Evolutionary conservation across 2,113 vertebrate genomes (phyloP).

Genomic region (Fulica atra): DNA sequence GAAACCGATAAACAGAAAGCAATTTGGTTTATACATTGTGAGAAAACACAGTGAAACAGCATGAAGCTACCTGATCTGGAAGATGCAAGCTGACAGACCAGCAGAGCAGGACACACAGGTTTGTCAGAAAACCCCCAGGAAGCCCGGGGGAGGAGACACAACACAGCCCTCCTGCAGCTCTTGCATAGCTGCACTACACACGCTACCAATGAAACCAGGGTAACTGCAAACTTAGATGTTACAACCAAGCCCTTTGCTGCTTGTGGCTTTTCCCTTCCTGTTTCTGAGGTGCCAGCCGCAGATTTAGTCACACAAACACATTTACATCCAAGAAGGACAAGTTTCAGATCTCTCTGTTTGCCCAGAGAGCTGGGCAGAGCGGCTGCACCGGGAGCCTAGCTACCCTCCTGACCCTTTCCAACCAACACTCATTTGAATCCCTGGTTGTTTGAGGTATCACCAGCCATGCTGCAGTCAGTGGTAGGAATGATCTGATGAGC

Average conservation of each 20-base stretch:
- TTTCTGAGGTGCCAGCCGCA: not conserved
- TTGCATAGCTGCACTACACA: not conserved
- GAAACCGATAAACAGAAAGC: not conserved
- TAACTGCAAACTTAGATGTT: not conserved
- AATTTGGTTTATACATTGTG: not conserved
- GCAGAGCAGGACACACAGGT: not conserved
- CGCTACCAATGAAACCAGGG: not conserved
- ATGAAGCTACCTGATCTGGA: not conserved
- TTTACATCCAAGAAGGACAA: not conserved
- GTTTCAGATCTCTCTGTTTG: not conserved
- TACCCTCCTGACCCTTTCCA: not conserved
- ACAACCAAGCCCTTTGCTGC: not conserved
- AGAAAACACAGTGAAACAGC: not conserved
- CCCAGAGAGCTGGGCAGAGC: not conserved
- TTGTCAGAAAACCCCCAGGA: not conserved
- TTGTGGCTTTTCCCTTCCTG: not conserved
- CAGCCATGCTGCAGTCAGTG: not conserved
- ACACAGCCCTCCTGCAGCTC: not conserved
- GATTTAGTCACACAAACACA: fast-evolving
- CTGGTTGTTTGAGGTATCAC: not conserved
- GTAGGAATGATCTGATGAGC: not conserved
- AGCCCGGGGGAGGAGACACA: not conserved
- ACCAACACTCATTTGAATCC: not conserved
- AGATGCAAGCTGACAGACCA: not conserved
- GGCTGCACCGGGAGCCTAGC: fast-evolving